phyloP scores from a whole-genome alignment of 2,888 invertebrate species.

The Stenurella melanura region DNA sequence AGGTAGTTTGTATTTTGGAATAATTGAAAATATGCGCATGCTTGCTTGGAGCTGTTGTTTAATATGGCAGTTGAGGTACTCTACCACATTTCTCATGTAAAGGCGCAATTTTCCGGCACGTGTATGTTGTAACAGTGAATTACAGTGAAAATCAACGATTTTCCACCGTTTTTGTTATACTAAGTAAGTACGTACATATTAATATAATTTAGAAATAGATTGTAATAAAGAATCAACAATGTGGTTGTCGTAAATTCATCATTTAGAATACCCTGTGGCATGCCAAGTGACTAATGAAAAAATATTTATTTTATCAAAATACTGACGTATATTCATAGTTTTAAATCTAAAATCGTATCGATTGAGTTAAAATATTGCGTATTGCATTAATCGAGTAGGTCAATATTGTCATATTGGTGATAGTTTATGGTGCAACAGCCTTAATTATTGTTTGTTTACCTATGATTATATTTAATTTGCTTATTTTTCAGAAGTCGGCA shows the following conservation, averaged over 20 bases:
- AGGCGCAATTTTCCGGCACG: constrained; percentile 53
- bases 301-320: constrained; percentile 8
- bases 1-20: neutral
- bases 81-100: constrained; percentile 60
- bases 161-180: constrained; percentile 37
- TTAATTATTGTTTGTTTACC: constrained; percentile 12
- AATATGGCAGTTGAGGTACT: constrained; percentile 58
- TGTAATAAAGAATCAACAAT: neutral
- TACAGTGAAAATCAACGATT: constrained; percentile 45
- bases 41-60: constrained; percentile 49
- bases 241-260: constrained; percentile 12
- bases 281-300: constrained; percentile 15
- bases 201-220: neutral
- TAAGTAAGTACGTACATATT: constrained; percentile 42
- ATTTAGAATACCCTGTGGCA: constrained; percentile 6
- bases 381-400: constrained; percentile 11
- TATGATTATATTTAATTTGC: constrained; percentile 7
- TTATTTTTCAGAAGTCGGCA: constrained; percentile 26
- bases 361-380: constrained; percentile 15
- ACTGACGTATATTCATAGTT: constrained; percentile 14
- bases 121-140: constrained; percentile 55
- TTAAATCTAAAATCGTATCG: constrained; percentile 9
- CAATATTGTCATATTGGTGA: constrained; percentile 14
- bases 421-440: constrained; percentile 19
- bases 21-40: constrained; percentile 44